These are phyloP conservation scores for Chiroxiphia lanceolata DNA, from an alignment of 2,797 vertebrate genomes.

Conservation along the genomic window DNA sequence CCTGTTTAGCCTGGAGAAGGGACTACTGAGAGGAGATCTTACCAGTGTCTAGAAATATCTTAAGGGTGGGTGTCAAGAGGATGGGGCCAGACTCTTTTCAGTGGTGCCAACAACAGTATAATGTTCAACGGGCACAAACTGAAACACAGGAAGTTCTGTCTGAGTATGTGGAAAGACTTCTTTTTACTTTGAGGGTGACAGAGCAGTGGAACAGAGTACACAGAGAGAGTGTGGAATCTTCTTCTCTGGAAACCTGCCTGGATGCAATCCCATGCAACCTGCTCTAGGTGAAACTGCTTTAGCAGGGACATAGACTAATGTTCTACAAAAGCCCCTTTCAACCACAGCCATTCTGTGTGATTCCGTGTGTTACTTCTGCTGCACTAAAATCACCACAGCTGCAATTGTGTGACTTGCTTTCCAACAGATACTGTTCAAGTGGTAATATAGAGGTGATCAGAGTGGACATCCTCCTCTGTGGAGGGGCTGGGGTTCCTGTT, in stretches of 20 bases:
- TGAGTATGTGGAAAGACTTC: not conserved
- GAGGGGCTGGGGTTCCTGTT: not conserved
- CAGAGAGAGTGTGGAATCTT: not conserved
- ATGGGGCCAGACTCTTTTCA: not conserved
- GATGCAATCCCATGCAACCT: not conserved
- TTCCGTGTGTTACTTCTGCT: not conserved
- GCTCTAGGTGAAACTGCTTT: not conserved
- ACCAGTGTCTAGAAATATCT: too few relatives aligned
- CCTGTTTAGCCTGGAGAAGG: not conserved
- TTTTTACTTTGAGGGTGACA: not conserved
- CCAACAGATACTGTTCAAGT: not conserved
- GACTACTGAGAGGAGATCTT: not conserved
- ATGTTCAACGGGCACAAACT: not conserved
- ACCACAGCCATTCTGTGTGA: not conserved
- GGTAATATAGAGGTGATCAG: not conserved
- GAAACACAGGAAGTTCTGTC: not conserved
- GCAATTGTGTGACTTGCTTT: not conserved
- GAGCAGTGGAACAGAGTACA: not conserved
- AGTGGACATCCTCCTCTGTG: rapidly evolving
- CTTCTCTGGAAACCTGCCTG: not conserved
- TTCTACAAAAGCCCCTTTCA: not conserved
- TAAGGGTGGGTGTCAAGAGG: not conserved
- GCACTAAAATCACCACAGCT: not conserved
- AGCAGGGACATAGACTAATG: rapidly evolving
- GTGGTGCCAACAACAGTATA: rapidly evolving